Conservation (phyloP, 2,888 invertebrate species). For the Volucella inanis region DNA sequence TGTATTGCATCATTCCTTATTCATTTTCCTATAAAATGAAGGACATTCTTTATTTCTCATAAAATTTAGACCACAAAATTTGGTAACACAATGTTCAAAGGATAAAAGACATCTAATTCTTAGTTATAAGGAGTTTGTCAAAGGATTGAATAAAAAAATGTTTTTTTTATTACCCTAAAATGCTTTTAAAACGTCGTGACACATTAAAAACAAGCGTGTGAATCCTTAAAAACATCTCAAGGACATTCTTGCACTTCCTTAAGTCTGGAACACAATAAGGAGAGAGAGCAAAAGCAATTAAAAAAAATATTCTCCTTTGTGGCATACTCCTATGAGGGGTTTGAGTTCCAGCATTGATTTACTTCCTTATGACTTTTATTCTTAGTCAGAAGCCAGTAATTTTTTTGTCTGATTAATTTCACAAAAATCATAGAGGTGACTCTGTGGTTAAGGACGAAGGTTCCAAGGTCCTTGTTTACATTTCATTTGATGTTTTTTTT, state of each 20-base stretch:
- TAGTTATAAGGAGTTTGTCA: not conserved
- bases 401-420: slow-evolving; percentile 43
- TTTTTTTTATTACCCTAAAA: slow-evolving; percentile 56
- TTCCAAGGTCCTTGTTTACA: slow-evolving; percentile 57
- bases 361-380: slow-evolving; percentile 51
- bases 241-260: slow-evolving; percentile 34
- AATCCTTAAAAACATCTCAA: slow-evolving; percentile 44
- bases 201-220: slow-evolving; percentile 29
- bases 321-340: not conserved
- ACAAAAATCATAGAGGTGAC: slow-evolving; percentile 27
- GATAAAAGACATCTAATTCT: slow-evolving; percentile 24
- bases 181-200: slow-evolving; percentile 53
- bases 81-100: slow-evolving; percentile 10
- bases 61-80: slow-evolving; percentile 42
- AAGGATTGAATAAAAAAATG: slow-evolving; percentile 15
- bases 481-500: slow-evolving; percentile 36
- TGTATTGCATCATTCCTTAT: not conserved
- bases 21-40: slow-evolving; percentile 10
- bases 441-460: slow-evolving; percentile 34
- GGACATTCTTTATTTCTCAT: slow-evolving; percentile 30
- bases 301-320: slow-evolving; percentile 39
- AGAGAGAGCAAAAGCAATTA: slow-evolving; percentile 48
- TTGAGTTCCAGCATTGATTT: slow-evolving; percentile 22
- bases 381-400: slow-evolving; percentile 29
- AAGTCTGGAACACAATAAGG: not conserved